Percentiles rank a stretch among this genome's conserved stretches.
Evolutionary conservation across 92 coral and sea anemone genomes (phyloP).

Genomic region (Phenganax marumi): DNA sequence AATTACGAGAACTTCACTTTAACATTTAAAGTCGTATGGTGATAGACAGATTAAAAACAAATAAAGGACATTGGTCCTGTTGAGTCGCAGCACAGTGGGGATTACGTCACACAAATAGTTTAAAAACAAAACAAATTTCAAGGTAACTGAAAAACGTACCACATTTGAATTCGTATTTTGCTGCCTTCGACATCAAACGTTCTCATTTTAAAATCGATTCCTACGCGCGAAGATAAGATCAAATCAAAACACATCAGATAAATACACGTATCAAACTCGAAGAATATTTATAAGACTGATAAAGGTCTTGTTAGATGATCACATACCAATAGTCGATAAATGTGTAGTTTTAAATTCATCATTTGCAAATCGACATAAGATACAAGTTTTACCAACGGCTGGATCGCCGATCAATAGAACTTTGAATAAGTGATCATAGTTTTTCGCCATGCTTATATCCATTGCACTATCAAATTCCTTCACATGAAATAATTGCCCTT

Average conservation of each 20-base stretch:
- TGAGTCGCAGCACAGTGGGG: no score
- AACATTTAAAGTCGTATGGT: no score
- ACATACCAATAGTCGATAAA: constrained; percentile 91
- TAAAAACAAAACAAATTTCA: no score
- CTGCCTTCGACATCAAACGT: constrained; percentile 93
- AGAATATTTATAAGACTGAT: constrained; percentile 13
- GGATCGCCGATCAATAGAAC: constrained; percentile 93
- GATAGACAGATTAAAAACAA: no score
- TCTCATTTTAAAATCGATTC: constrained; percentile 98
- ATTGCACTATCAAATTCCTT: constrained; percentile 29
- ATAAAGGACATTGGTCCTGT: no score
- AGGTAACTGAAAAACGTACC: constrained; percentile 57
- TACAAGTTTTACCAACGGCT: constrained; percentile 96
- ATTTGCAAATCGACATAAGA: constrained; percentile 92
- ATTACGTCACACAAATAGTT: no score
- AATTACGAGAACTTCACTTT: no score
- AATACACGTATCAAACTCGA: neutral
- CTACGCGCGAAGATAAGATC: constrained; percentile 35
- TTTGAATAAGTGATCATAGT: constrained; percentile 92
- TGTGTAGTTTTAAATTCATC: constrained; percentile 96
- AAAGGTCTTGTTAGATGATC: neutral
- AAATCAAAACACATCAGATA: neutral
- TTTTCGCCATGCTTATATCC: constrained; percentile 73
- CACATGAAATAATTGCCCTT: constrained; percentile 44
- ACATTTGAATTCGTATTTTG: constrained; percentile 90